These are phyloP conservation scores for Cottoperca gobio DNA, from an alignment of 2,797 vertebrate genomes.

Conservation along the genomic window DNA sequence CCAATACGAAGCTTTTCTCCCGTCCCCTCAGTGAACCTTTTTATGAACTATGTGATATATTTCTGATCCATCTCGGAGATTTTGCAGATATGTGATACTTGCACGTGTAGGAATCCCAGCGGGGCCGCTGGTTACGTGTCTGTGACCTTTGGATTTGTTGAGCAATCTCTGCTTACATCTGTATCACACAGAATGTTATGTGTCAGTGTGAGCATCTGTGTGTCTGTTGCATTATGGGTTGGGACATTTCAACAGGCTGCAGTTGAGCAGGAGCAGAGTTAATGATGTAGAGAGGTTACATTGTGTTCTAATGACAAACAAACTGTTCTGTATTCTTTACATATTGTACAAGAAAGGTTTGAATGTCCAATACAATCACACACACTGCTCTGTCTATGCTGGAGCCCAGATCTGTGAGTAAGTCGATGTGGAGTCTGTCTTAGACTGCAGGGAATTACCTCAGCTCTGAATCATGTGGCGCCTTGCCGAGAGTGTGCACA, in stretches of 20 bases:
- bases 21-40: slow-evolving; percentile 56
- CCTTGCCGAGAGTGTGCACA: slow-evolving; percentile 72
- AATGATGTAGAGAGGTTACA: slow-evolving; percentile 12
- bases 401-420: slow-evolving; percentile 59
- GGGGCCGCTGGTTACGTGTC: slow-evolving; percentile 49
- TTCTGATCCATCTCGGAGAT: slow-evolving; percentile 73
- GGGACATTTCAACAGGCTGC: not conserved
- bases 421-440: slow-evolving; percentile 65
- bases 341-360: slow-evolving; percentile 3
- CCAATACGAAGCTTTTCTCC: slow-evolving; percentile 19
- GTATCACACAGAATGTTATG: not conserved
- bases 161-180: slow-evolving; percentile 26
- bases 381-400: slow-evolving; percentile 32
- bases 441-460: slow-evolving; percentile 77
- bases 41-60: slow-evolving; percentile 67
- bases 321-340: slow-evolving; percentile 9
- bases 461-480: slow-evolving; percentile 79
- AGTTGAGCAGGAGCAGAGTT: not conserved
- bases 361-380: slow-evolving; percentile 8
- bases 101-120: slow-evolving; percentile 63
- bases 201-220: not conserved
- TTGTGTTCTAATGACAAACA: slow-evolving; percentile 30
- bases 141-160: slow-evolving; percentile 51
- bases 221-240: slow-evolving; percentile 21
- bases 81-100: slow-evolving; percentile 73